Percentiles rank a stretch among this genome's conserved stretches.
These are phyloP conservation scores for Pampus argenteus DNA, from an alignment of 2,797 vertebrate species.

Conservation along the genomic window DNA sequence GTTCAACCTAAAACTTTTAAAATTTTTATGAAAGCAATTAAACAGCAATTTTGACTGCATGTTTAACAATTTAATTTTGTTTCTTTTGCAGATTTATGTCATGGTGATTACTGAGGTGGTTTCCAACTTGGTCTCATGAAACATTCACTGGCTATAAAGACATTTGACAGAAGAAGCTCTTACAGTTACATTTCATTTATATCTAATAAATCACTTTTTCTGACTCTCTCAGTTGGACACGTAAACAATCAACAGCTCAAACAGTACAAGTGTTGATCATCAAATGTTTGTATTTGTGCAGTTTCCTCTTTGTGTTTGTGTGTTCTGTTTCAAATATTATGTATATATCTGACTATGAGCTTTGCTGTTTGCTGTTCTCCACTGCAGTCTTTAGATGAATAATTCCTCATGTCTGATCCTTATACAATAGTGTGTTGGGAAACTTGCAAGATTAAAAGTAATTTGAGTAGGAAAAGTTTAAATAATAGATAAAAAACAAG, in stretches of 20 bases:
- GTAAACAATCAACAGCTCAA: conserved; percentile 27
- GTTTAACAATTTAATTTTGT: conserved; percentile 11
- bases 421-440: conserved; percentile 6
- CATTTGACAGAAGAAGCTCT: conserved; percentile 11
- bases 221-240: not conserved
- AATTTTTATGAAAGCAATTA: not conserved
- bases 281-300: conserved; percentile 19
- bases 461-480: conserved; percentile 22
- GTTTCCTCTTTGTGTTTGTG: conserved; percentile 20
- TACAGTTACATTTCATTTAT: conserved; percentile 14
- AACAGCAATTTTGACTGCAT: not conserved
- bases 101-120: conserved; percentile 56
- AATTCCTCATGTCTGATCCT: conserved; percentile 4
- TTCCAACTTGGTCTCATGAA: conserved; percentile 1
- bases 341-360: conserved; percentile 52
- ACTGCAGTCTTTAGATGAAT: conserved; percentile 12
- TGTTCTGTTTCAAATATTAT: conserved; percentile 37
- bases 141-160: not conserved
- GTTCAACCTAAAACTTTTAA: not conserved
- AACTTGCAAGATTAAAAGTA: not conserved
- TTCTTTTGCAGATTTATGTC: conserved; percentile 67
- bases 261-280: conserved; percentile 7
- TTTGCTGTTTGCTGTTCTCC: conserved; percentile 18
- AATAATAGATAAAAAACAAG: conserved; percentile 10
- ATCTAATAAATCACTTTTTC: conserved; percentile 27